Conservation (phyloP, 2,797 vertebrate species). For the Smutsia temminckii region DNA sequence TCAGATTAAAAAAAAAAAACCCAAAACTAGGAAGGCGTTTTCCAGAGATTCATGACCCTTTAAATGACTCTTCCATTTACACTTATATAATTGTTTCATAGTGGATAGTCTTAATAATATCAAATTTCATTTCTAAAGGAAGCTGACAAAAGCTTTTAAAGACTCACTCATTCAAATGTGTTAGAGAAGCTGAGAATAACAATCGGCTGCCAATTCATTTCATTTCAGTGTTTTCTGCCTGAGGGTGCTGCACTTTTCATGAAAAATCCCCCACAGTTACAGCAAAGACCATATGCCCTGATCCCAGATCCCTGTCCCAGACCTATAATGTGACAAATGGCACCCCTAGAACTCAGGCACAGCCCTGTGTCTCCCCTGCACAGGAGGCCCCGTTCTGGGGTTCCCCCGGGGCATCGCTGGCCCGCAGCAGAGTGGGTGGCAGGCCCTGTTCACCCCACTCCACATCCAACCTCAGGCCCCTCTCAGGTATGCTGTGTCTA, state of each 20-base stretch:
- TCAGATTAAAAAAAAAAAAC: not conserved
- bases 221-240: not conserved
- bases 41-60: not conserved
- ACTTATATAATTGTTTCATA: constrained; percentile 45
- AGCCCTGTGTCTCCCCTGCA: not conserved
- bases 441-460: no score
- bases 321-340: not conserved
- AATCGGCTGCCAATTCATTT: not conserved
- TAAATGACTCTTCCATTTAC: constrained; percentile 17
- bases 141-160: constrained; percentile 39
- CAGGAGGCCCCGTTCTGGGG: no score
- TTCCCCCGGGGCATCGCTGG: rapidly evolving
- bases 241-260: not conserved
- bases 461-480: no score
- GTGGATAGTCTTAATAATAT: constrained; percentile 49
- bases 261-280: not conserved
- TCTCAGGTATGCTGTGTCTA: not conserved
- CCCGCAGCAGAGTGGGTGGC: not conserved
- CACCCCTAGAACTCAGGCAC: not conserved
- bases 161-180: constrained; percentile 48
- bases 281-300: not conserved
- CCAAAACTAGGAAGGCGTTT: not conserved
- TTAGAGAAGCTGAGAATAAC: constrained; percentile 4
- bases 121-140: constrained; percentile 50
- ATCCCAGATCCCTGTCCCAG: no score